Evolutionary conservation across 2,113 vertebrate genomes (phyloP), one percentile per base, ranked within the genome.

Genomic region (Trichomycterus rosablanca): DNA sequence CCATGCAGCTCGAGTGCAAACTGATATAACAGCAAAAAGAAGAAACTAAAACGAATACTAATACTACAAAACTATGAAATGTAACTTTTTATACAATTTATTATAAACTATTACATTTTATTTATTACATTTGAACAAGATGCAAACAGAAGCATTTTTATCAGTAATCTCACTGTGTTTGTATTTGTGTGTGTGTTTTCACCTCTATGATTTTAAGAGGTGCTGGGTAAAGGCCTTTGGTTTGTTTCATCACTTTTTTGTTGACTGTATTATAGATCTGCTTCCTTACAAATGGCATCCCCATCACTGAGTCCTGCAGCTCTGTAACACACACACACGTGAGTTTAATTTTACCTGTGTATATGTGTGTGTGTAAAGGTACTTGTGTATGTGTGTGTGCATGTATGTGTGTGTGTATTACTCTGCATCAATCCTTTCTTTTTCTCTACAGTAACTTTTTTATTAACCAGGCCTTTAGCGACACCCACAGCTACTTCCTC

Each of bases 191-290:
- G 42, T 12, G 28, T 37, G 37, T 68, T 23, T 56, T 7, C 79
- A 92, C 92, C 82, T 92, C 88, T 11, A 94, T 91, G 71, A 94
- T 92, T 65, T 85, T 89, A n/a, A 90, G 74, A 0, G 92, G 91
- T 8, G 92, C 91, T 19, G 91, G 91, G 55, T 94, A 94, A 9
- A 94, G 89, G 2, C 92, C 91, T 83, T 91, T 92, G 62, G 89
- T 91, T 75, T 92, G 88, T 63, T 89, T 91, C 75, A 60, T 83
- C 12, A 94, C 92, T 77, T 82, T 90, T 26, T 78, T 59, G 63
- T 84, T 84, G 65, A 91, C 89, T 0, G 77, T 90, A 72, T 88
- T 92, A 74, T 92, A 94, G 74, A 94, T 72, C 37, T 92, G 91
- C 53, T 86, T 80, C 63, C 91, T 85, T n/a, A 94, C 82, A 20